A percentile compares a stretch with the other conserved stretches of the same genome.
phyloP scores from a whole-genome alignment of 2,797 vertebrate species.

The Bradypus variegatus region DNA sequence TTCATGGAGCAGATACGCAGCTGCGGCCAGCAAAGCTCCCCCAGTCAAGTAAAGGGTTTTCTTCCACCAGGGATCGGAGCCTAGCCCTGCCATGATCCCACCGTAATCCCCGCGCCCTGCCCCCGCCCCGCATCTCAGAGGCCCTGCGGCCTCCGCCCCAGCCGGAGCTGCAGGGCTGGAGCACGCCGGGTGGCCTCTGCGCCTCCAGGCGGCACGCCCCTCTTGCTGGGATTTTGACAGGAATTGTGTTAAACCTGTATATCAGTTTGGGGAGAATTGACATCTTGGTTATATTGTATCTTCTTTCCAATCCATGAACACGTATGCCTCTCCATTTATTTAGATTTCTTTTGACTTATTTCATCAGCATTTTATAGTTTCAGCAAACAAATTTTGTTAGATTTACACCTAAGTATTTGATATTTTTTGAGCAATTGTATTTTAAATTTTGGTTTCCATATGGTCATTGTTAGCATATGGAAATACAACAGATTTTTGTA shows the following conservation, averaged over 20 bases:
- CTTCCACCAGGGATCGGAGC: conserved; percentile 97
- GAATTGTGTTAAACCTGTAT: not conserved
- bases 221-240: not conserved
- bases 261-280: not conserved
- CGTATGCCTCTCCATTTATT: not conserved
- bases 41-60: conserved; percentile 96
- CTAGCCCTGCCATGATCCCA: conserved; percentile 91
- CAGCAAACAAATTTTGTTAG: not conserved
- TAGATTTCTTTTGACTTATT: not conserved
- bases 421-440: not conserved
- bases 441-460: not conserved
- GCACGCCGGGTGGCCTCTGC: conserved; percentile 1
- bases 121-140: conserved; percentile 60
- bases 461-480: too few species aligned
- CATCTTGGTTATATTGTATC: not conserved
- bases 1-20: conserved; percentile 93
- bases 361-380: not conserved
- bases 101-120: conserved; percentile 77
- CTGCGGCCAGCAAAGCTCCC: conserved; percentile 92
- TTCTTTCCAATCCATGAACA: not conserved
- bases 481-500: too few species aligned
- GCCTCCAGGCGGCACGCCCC: conserved; percentile 45
- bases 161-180: conserved; percentile 26
- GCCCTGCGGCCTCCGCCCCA: conserved; percentile 32
- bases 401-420: not conserved